Percentiles rank a stretch among this genome's conserved stretches.
Conservation (phyloP, 1,140 invertebrate genomes). For the Dolichoris vasculosae region DNA sequence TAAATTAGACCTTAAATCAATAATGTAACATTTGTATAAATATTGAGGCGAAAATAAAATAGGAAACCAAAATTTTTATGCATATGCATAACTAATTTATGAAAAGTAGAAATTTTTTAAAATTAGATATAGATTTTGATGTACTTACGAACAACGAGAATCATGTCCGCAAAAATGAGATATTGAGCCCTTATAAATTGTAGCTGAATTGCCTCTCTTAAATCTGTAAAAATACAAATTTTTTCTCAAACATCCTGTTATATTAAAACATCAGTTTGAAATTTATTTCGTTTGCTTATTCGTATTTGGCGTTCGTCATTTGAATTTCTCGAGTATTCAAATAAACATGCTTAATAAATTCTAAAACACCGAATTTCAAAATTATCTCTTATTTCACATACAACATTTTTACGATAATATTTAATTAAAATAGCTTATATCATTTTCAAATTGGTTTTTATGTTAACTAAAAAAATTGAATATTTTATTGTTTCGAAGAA, state of each 20-base stretch:
- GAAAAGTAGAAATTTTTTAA: neutral
- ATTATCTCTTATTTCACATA: neutral
- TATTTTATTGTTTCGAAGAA: neutral
- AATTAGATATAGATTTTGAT: neutral
- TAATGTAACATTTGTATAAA: neutral
- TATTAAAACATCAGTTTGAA: neutral
- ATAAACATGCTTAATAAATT: slow-evolving; percentile 5
- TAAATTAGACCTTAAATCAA: neutral
- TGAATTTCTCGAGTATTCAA: neutral
- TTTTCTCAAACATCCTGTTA: too few relatives aligned
- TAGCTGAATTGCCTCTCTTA: slow-evolving; percentile 54
- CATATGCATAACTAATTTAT: neutral
- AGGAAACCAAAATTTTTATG: neutral
- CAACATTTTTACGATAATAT: slow-evolving; percentile 16
- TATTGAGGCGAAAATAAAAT: neutral
- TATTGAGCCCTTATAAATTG: slow-evolving; percentile 70
- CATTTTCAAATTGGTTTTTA: neutral
- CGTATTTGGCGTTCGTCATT: slow-evolving; percentile 16
- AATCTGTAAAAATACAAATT: slow-evolving; percentile 56
- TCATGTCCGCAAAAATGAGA: slow-evolving; percentile 82
- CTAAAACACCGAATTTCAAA: neutral
- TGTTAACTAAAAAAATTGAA: neutral
- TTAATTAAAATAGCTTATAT: neutral
- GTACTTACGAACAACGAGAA: slow-evolving; percentile 76
- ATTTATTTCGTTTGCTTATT: slow-evolving; percentile 21